Evolutionary conservation across 2,797 vertebrate genomes (phyloP).

Genomic region (Amblyraja radiata): DNA sequence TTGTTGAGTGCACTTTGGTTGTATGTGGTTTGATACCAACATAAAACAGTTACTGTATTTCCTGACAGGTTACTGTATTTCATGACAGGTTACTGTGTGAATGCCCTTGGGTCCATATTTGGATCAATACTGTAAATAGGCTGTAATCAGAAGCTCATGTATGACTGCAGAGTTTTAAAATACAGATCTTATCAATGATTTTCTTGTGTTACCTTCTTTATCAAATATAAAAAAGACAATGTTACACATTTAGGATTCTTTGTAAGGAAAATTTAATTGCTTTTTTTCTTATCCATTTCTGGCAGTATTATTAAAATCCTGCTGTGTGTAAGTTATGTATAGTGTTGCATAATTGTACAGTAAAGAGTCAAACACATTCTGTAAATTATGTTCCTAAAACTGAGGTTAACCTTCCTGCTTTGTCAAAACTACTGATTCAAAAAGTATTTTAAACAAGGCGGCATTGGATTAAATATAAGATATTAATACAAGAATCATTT

Average conservation of each 20-base stretch:
- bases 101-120: conserved; percentile 48
- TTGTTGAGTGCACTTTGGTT: conserved; percentile 48
- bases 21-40: conserved; percentile 42
- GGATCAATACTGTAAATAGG: conserved; percentile 59
- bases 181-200: conserved; percentile 60
- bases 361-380: conserved; percentile 27
- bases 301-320: conserved; percentile 22
- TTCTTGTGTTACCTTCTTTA: conserved; percentile 59
- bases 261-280: not conserved
- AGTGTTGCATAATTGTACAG: conserved; percentile 29
- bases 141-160: conserved; percentile 60
- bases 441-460: not conserved
- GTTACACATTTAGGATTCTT: conserved; percentile 40
- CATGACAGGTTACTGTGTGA: conserved; percentile 46
- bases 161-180: conserved; percentile 57
- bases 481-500: not conserved
- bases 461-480: conserved; percentile 18
- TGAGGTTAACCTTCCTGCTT: conserved; percentile 6
- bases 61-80: conserved; percentile 46
- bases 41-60: conserved; percentile 40
- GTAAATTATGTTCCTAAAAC: conserved; percentile 28
- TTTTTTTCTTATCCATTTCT: conserved; percentile 27
- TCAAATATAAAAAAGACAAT: conserved; percentile 50
- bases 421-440: not conserved
- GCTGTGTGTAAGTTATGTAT: conserved; percentile 6